phyloP scores from a whole-genome alignment of 2,113 vertebrate species.

The Boulengeromyrus knoepffleri region DNA sequence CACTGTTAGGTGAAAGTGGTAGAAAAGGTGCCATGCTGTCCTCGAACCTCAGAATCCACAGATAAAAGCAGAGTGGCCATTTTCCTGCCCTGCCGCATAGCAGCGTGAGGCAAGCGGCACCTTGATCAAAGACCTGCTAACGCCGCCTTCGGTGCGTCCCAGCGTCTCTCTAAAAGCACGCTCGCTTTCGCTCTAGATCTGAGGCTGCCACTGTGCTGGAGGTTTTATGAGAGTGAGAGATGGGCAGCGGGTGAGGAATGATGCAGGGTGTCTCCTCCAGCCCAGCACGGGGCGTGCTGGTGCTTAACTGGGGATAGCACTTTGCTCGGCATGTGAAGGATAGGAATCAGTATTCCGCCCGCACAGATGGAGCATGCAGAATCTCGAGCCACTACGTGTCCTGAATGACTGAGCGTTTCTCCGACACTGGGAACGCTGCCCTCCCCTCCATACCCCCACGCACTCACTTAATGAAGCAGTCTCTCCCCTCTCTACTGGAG shows the following conservation, averaged over 20 bases:
- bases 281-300: constrained; percentile 29
- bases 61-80: not conserved
- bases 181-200: not conserved
- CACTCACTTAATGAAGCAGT: constrained; percentile 82
- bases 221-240: not conserved
- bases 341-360: constrained; percentile 59
- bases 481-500: constrained; percentile 76
- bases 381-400: constrained; percentile 54
- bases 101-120: not conserved
- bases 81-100: not conserved
- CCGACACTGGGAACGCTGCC: not conserved
- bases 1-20: not conserved
- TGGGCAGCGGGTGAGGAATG: not conserved
- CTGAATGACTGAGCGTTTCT: constrained; percentile 18
- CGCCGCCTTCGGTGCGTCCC: not conserved
- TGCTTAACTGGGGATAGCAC: constrained; percentile 40
- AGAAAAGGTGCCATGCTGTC: not conserved
- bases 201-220: not conserved
- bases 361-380: constrained; percentile 51
- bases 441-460: not conserved
- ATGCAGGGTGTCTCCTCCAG: not conserved
- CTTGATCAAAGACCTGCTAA: not conserved
- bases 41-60: not conserved
- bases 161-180: not conserved
- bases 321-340: constrained; percentile 43